Percentiles rank a stretch among this genome's conserved stretches.
phyloP scores from a whole-genome alignment of 2,113 vertebrate species.

The Perca schrenkii region DNA sequence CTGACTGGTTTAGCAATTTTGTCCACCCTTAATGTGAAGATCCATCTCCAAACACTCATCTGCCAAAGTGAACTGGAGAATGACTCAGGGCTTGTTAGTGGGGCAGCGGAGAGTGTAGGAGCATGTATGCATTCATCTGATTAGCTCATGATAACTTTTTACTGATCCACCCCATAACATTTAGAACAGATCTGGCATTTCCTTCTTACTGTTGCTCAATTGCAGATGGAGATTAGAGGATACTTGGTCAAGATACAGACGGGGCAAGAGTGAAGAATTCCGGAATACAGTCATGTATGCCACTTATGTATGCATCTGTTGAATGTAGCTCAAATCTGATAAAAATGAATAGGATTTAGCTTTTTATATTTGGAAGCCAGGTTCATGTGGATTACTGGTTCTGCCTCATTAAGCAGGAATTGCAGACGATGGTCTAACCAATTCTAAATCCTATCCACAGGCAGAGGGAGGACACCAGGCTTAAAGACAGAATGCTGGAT shows the following conservation, averaged over 20 bases:
- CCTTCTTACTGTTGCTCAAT: background rate
- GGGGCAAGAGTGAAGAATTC: background rate
- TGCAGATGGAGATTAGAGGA: background rate
- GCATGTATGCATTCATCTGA: background rate
- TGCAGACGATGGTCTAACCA: too few relatives aligned
- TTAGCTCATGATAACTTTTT: background rate
- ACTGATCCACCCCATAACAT: background rate
- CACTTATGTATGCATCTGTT: background rate
- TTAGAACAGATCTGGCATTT: background rate
- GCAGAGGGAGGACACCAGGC: background rate
- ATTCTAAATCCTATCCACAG: background rate
- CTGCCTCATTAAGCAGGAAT: background rate
- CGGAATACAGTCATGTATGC: too few relatives aligned
- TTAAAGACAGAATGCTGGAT: background rate
- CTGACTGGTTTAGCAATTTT: background rate
- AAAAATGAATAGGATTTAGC: background rate
- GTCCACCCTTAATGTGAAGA: background rate
- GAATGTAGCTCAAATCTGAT: too few relatives aligned
- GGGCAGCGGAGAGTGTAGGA: background rate
- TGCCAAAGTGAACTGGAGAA: slow-evolving; percentile 3
- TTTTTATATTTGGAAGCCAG: background rate
- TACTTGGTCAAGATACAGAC: background rate
- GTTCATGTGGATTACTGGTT: background rate
- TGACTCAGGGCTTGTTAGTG: slow-evolving; percentile 4
- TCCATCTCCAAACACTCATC: background rate